Evolutionary conservation across 1,140 invertebrate species (phyloP).

Genomic region (Diachasma alloeum): DNA sequence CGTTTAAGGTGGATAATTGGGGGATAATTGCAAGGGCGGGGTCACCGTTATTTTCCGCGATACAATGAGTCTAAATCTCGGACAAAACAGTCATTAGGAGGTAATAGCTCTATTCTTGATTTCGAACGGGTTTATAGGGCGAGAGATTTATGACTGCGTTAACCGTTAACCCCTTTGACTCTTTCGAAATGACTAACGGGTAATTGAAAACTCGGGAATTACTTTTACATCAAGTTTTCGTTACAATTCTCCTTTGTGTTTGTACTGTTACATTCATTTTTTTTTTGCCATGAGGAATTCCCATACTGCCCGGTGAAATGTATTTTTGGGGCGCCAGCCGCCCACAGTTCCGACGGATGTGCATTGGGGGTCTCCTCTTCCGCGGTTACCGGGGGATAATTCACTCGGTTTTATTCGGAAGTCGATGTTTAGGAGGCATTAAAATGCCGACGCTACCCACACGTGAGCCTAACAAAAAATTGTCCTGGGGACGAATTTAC

Average conservation of each 20-base stretch:
- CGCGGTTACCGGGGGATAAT: neutral
- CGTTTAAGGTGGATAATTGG: too few species aligned
- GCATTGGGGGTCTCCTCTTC: conserved; percentile 15
- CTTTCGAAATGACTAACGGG: neutral
- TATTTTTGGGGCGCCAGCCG: conserved; percentile 48
- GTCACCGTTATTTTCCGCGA: neutral
- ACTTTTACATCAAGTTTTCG: neutral
- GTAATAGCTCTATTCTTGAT: neutral
- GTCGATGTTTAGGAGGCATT: conserved; percentile 49
- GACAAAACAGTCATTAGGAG: neutral
- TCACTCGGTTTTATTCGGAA: conserved; percentile 46
- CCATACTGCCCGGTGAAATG: neutral
- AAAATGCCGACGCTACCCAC: conserved; percentile 32
- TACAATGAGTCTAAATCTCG: neutral
- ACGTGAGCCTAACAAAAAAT: neutral
- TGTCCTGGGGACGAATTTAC: neutral
- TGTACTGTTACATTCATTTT: too few species aligned
- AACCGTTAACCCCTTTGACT: neutral
- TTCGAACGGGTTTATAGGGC: neutral
- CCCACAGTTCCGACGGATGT: conserved; percentile 53
- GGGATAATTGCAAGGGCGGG: neutral
- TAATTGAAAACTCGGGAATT: neutral
- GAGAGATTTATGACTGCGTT: neutral
- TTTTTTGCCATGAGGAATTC: neutral
- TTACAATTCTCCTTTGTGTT: neutral